These are phyloP conservation scores for Tenthredo distinguenda DNA, from an alignment of 2,888 invertebrate species.

Conservation along the genomic window DNA sequence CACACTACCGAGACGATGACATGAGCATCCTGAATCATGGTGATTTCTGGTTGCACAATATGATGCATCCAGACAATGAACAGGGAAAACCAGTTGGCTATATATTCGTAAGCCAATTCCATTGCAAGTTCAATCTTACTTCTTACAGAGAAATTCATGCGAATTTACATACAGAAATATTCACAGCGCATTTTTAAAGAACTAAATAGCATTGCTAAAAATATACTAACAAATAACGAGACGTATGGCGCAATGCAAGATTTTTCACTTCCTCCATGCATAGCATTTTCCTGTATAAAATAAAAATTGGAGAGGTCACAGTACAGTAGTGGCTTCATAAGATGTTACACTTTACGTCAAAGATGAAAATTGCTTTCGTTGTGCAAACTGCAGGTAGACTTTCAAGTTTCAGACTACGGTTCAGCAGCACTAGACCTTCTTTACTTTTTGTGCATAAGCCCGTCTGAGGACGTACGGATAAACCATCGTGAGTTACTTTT, in stretches of 20 bases:
- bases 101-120: conserved; percentile 68
- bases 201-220: neutral
- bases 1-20: conserved; percentile 56
- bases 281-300: neutral
- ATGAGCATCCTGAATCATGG: too few species aligned
- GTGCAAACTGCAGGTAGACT: conserved; percentile 77
- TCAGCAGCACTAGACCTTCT: conserved; percentile 78
- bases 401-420: conserved; percentile 76
- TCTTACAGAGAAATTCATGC: neutral
- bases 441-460: conserved; percentile 78
- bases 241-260: neutral
- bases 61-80: conserved; percentile 68
- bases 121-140: neutral
- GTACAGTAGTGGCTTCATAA: neutral
- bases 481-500: conserved; percentile 62
- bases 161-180: neutral
- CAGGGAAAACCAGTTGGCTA: conserved; percentile 63
- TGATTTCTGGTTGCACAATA: too few species aligned
- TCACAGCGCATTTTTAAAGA: neutral
- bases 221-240: neutral
- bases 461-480: conserved; percentile 60
- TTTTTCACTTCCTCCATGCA: neutral
- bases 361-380: conserved; percentile 27
- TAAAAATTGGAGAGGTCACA: neutral
- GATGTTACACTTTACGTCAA: neutral